Conservation (phyloP, 1,140 invertebrate genomes). For the Drosophila ficusphila region DNA sequence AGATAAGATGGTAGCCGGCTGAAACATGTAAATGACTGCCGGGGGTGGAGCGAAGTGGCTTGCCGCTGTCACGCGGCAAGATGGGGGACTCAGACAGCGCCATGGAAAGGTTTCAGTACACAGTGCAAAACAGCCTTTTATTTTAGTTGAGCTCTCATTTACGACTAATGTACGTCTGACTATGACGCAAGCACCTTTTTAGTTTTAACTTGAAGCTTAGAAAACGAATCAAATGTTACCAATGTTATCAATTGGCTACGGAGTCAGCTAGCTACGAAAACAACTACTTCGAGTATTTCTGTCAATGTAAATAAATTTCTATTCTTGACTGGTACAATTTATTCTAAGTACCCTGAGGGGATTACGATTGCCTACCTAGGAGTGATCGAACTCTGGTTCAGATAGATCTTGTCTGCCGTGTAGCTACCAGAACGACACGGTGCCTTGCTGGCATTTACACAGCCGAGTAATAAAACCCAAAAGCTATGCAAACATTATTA, state of each 20-base stretch:
- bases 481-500: conserved; percentile 81
- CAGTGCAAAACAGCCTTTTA: conserved; percentile 6
- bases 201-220: no score
- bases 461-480: conserved; percentile 73
- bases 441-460: conserved; percentile 71
- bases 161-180: no score
- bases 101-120: conserved; percentile 17
- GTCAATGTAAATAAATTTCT: no score
- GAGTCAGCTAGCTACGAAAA: no score
- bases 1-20: conserved; percentile 46
- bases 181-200: no score
- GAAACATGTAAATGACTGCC: conserved; percentile 71
- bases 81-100: conserved; percentile 5
- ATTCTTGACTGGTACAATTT: no score
- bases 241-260: no score
- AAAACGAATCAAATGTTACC: no score
- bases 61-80: conserved; percentile 38
- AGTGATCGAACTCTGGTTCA: background rate
- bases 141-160: background rate
- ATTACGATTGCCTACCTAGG: background rate
- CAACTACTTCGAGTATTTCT: no score
- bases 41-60: conserved; percentile 21
- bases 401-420: conserved; percentile 7
- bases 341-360: background rate
- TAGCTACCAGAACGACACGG: conserved; percentile 30